Percentiles rank a stretch among this genome's conserved stretches.
Conservation (phyloP, 2,797 vertebrate genomes). For the Anolis apletophallus region DNA sequence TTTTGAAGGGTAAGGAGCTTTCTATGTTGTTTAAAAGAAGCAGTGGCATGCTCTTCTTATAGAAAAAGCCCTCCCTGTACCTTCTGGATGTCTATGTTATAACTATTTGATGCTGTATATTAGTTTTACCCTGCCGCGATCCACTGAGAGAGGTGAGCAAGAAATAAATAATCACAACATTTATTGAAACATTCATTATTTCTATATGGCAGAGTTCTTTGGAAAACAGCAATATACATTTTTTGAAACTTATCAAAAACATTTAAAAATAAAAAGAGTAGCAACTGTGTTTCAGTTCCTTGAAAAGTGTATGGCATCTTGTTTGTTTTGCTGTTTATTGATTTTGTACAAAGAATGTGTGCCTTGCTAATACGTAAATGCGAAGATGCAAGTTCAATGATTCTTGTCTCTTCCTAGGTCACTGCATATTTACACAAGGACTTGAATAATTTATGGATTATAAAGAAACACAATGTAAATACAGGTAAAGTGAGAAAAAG, state of each 20-base stretch:
- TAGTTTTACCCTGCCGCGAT: too few relatives aligned
- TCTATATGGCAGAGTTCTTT: neutral
- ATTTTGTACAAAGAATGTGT: neutral
- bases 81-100: too few relatives aligned
- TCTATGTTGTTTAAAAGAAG: too few relatives aligned
- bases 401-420: conserved; percentile 78
- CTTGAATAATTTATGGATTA: conserved; percentile 94
- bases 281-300: neutral
- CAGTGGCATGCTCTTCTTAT: too few relatives aligned
- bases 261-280: neutral
- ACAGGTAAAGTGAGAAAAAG: conserved; percentile 80
- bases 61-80: too few relatives aligned
- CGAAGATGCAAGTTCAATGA: conserved; percentile 39
- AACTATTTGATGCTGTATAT: too few relatives aligned
- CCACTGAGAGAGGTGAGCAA: too few relatives aligned
- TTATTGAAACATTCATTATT: neutral
- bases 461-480: conserved; percentile 84
- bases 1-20: too few relatives aligned
- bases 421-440: conserved; percentile 97
- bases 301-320: neutral
- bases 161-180: neutral
- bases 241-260: neutral
- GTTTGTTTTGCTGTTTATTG: neutral
- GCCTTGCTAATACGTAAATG: neutral
- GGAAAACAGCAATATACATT: neutral